Conservation (phyloP, 2,797 vertebrate genomes). For the Sphenopsis melanotis region DNA sequence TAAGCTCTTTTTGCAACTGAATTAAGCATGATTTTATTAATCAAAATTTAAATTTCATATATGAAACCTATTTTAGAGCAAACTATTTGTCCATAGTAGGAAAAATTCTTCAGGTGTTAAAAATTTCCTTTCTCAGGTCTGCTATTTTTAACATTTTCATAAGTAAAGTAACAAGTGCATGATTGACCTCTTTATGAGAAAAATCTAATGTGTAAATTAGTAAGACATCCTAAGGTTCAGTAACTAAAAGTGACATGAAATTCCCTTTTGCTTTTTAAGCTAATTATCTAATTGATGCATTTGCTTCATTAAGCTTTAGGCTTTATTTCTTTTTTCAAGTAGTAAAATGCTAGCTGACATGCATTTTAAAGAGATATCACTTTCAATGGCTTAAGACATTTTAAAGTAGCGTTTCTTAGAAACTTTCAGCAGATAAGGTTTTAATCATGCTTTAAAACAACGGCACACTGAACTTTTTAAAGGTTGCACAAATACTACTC, state of each 20-base stretch:
- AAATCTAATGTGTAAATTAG: slow-evolving; percentile 10
- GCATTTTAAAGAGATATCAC: not conserved
- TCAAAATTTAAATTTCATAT: not conserved
- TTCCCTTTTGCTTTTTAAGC: slow-evolving; percentile 35
- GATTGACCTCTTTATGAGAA: not conserved
- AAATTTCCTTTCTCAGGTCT: not conserved
- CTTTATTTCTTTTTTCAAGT: not conserved
- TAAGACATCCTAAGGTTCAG: not conserved
- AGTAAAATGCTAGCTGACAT: not conserved
- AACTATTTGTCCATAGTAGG: not conserved
- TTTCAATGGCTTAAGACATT: not conserved
- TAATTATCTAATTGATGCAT: slow-evolving; percentile 42
- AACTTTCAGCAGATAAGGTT: not conserved
- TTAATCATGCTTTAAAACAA: not conserved
- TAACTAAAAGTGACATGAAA: slow-evolving; percentile 35
- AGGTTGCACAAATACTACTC: not conserved
- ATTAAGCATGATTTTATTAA: not conserved
- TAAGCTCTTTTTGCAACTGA: not conserved
- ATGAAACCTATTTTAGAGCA: not conserved
- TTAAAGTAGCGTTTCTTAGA: not conserved
- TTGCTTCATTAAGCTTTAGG: slow-evolving; percentile 35
- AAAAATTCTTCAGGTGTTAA: not conserved
- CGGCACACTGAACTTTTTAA: not conserved
- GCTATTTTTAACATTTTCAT: not conserved
- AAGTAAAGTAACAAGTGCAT: not conserved